A percentile compares a stretch with the other conserved stretches of the same genome.
Conservation (phyloP, 2,797 vertebrate genomes). For the Nyctalus aviator region DNA sequence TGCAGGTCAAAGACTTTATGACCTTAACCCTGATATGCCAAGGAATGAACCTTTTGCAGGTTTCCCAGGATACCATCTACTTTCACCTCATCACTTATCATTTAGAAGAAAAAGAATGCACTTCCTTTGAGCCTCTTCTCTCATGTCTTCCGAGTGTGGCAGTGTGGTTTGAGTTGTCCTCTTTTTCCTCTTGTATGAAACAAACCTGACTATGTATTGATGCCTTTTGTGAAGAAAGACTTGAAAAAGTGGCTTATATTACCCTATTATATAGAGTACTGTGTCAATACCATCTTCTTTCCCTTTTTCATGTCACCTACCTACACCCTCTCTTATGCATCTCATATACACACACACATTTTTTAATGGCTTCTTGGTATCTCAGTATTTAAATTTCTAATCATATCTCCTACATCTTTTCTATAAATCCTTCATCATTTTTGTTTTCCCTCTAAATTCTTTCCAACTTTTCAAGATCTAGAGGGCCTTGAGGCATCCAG, state of each 20-base stretch:
- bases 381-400: conserved; percentile 27
- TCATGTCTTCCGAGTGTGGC: background rate
- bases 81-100: conserved; percentile 6
- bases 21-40: conserved; percentile 1
- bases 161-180: conserved; percentile 27
- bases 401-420: conserved; percentile 46
- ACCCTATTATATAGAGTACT: conserved; percentile 7
- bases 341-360: background rate
- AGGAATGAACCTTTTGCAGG: conserved; percentile 38
- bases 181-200: conserved; percentile 21
- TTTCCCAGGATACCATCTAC: conserved; percentile 46
- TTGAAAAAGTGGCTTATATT: conserved; percentile 50
- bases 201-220: conserved; percentile 6
- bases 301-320: background rate
- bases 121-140: conserved; percentile 57
- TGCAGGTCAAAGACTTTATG: background rate
- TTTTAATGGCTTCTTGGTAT: conserved; percentile 44
- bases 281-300: background rate
- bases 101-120: conserved; percentile 52
- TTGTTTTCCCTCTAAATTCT: conserved; percentile 55
- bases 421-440: conserved; percentile 60
- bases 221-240: conserved; percentile 56
- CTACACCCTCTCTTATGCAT: background rate
- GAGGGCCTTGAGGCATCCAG: conserved; percentile 15
- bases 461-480: conserved; percentile 31